These are phyloP conservation scores for Cyclura pinguis DNA, from an alignment of 2,797 vertebrate genomes.

Conservation along the genomic window DNA sequence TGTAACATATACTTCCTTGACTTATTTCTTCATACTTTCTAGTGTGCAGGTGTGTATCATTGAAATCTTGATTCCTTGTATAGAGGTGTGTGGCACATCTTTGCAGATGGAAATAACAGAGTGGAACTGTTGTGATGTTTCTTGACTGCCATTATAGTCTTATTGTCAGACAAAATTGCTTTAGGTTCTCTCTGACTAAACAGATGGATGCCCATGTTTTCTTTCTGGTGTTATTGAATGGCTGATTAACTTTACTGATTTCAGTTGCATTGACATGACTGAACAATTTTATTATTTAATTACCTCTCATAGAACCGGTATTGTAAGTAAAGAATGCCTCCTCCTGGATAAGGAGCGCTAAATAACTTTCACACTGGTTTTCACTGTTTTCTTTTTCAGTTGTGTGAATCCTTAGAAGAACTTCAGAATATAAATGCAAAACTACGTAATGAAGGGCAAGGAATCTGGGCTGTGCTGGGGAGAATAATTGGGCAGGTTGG, in stretches of 20 bases:
- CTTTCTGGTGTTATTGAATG: slow-evolving; percentile 45
- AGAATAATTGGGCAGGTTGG: slow-evolving; percentile 94
- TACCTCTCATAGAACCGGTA: slow-evolving; percentile 14
- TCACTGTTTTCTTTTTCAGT: slow-evolving; percentile 78
- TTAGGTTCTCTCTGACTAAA: slow-evolving; percentile 47
- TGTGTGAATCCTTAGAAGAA: slow-evolving; percentile 96
- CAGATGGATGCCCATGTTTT: slow-evolving; percentile 38
- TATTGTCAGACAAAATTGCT: slow-evolving; percentile 52
- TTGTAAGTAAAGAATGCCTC: slow-evolving; percentile 21
- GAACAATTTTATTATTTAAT: slow-evolving; percentile 49
- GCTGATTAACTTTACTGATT: slow-evolving; percentile 44
- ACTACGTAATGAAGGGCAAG: slow-evolving; percentile 92
- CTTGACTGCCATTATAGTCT: slow-evolving; percentile 32
- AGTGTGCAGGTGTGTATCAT: not conserved
- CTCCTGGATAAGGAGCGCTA: slow-evolving; percentile 21
- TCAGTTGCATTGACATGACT: slow-evolving; percentile 40
- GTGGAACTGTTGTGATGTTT: slow-evolving; percentile 48
- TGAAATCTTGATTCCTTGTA: slow-evolving; percentile 31
- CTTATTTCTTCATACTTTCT: not conserved
- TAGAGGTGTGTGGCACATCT: not conserved
- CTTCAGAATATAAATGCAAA: slow-evolving; percentile 93
- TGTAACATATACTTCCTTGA: slow-evolving; percentile 19
- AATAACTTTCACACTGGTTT: slow-evolving; percentile 52
- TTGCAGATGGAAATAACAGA: slow-evolving; percentile 13
- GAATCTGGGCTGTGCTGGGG: slow-evolving; percentile 92